Evolutionary conservation across 2,797 vertebrate genomes (phyloP).

Genomic region (Enteromius mattozi): DNA sequence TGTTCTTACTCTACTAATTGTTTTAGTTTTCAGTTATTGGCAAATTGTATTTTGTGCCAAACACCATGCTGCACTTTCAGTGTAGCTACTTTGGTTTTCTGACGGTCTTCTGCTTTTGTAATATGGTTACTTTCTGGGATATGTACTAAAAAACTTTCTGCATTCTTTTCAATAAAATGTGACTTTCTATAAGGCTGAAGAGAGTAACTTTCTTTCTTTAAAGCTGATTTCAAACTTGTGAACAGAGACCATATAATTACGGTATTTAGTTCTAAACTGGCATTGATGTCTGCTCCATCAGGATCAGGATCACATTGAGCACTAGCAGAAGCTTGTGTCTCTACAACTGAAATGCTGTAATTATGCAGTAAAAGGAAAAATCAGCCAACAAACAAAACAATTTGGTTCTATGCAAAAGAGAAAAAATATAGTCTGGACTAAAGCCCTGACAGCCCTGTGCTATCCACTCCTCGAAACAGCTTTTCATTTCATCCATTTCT

Average conservation of each 20-base stretch:
- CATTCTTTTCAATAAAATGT: conserved; percentile 17
- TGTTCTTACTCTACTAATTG: background rate
- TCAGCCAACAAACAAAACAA: background rate
- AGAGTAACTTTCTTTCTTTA: background rate
- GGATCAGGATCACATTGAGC: background rate
- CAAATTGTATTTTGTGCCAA: background rate
- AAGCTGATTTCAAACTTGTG: background rate
- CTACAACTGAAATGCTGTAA: background rate
- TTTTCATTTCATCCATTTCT: background rate
- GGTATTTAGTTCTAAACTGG: no score
- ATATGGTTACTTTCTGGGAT: background rate
- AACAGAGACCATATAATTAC: background rate
- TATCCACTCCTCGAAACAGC: background rate
- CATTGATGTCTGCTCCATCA: background rate
- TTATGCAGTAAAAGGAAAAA: background rate
- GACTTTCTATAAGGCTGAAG: background rate
- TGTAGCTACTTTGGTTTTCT: background rate
- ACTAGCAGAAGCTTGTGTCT: background rate
- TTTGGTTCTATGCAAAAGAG: background rate
- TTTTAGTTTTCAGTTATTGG: background rate
- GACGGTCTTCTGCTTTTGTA: background rate
- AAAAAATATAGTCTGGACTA: background rate
- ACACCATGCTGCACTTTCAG: background rate
- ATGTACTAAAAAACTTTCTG: background rate
- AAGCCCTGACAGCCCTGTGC: background rate